Base-by-base conservation (phyloP, 2,888 invertebrate species). In the Spicauda simplicius region DNA sequence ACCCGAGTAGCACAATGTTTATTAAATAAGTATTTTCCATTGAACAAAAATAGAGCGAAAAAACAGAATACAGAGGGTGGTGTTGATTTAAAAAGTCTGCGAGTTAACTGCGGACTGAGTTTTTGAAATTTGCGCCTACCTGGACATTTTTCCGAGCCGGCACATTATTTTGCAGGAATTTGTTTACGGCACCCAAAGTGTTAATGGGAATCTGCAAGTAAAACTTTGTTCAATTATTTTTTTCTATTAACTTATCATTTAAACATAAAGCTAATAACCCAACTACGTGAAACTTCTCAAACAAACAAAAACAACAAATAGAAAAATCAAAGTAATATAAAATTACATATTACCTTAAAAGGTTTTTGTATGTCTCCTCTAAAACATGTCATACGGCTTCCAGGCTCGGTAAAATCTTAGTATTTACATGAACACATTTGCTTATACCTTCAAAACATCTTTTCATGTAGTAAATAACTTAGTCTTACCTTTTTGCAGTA, bases 111-210 rank as follows among this genome's bases (percentile, higher is more conserved):
- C 25, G 14, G 20, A 12, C 25, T 48, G 0, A 61, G 50, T 48
- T 52, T 62, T 69, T 70, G 56, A 61, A 25, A 61, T 52, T 62
- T 69, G 70, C 58, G 12, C 74, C 78, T 71, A 90, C 91, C 88
- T 88, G 85, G 59, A 88, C 77, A 70, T 80, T 79, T 79, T 89
- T 91, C 54, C 85, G 81, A 20, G 76, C 78, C 6, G 78, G 79
- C 19, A 89, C 86, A 69, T 91, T 94, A 77, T 95, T 95, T 74
- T 93, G 94, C 67, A 96, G 84, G 71, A 96, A 91, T 74, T 93
- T 93, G 77, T 94, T 95, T 1, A 96, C 96, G 11, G 96, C 96
- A 48, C 94, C 93, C 64, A 96, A 84, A 0, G 96, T 95, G 59
- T 95, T 94, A 77, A 95, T 95, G 68, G 96, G 96, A 74, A 96